Base-by-base conservation (phyloP, 2,113 vertebrate genomes). In the Spilogale gracilis region DNA sequence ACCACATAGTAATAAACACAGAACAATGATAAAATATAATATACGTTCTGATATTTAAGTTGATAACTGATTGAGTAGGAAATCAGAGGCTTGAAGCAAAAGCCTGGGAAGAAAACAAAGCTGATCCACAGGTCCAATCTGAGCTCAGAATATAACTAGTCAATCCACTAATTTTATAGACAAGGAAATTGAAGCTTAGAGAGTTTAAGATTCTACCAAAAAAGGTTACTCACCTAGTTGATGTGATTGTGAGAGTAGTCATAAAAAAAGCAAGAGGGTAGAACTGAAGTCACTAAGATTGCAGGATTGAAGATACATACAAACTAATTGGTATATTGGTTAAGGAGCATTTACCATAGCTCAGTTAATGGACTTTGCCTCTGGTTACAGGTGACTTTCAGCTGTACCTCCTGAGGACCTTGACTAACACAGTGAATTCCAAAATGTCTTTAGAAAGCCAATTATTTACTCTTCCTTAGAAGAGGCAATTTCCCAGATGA, bases 111-210 rank as follows among this genome's bases (percentile, higher is more conserved):
- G 52, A 54, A 97, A 88, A 76, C 45, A 82, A 84, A 95, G 52
- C 45, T 82, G 16, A 79, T 80, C 30, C 14, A 56, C 25, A 90
- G 45, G 79, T 61, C 83, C 48, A 52, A 52, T 76, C 83, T 91
- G 61, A 92, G 91, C 48, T 96, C 81, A 88, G 32, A 83, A 48
- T 71, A 83, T 17, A 81, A 90, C 80, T 50, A 67, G 74, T 91
- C 92, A 96, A 88, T 45, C 43, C 23, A 27, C 12, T 63, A n/a
- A 87, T 67, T 94, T 87, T 85, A 94, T 5, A 80, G 38, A 91
- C 25, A 91, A 27, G 45, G 38, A 94, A 94, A 91, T 6, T 73
- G 67, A 89, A 91, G 63, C 30, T 30, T 23, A 76, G 50, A 56
- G 43, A 93, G 25, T 86, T 92, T 78, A 60, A 58, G 14, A 92